Evolutionary conservation across 1,140 invertebrate species (phyloP).

Genomic region (Drosophila hydei): DNA sequence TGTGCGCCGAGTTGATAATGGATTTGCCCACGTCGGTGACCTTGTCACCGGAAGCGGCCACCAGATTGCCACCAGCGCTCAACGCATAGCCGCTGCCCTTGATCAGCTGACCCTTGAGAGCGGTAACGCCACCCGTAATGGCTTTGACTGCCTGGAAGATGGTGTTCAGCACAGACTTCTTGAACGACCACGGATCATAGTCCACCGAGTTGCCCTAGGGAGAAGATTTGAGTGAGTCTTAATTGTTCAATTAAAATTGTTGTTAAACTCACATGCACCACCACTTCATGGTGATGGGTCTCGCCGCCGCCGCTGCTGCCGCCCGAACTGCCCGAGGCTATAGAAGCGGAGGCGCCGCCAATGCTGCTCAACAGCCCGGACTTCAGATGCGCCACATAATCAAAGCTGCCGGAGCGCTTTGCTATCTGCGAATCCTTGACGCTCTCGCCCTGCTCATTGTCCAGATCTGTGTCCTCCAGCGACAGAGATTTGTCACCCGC

Average conservation of each 20-base stretch:
- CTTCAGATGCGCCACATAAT: conserved; percentile 84
- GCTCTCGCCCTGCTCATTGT: conserved; percentile 75
- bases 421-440: conserved; percentile 73
- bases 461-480: conserved; percentile 73
- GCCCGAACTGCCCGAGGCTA: conserved; percentile 86
- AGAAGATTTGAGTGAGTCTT: neutral
- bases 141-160: conserved; percentile 93
- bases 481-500: conserved; percentile 70
- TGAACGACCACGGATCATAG: conserved; percentile 90
- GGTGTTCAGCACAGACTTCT: conserved; percentile 91
- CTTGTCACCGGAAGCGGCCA: conserved; percentile 86
- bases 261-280: conserved; percentile 79
- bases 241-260: neutral
- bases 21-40: conserved; percentile 90
- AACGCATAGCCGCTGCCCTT: conserved; percentile 92
- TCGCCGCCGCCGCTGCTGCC: conserved; percentile 84
- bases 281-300: conserved; percentile 68
- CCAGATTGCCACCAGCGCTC: conserved; percentile 88
- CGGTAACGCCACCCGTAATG: conserved; percentile 92
- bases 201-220: conserved; percentile 84
- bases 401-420: conserved; percentile 84
- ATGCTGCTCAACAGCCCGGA: conserved; percentile 86
- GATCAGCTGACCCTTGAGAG: conserved; percentile 92
- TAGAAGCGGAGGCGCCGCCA: conserved; percentile 85
- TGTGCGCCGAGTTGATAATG: conserved; percentile 89